A percentile compares a stretch with the other conserved stretches of the same genome.
Conservation (phyloP, 2,797 vertebrate species). For the Xerus rutilus region DNA sequence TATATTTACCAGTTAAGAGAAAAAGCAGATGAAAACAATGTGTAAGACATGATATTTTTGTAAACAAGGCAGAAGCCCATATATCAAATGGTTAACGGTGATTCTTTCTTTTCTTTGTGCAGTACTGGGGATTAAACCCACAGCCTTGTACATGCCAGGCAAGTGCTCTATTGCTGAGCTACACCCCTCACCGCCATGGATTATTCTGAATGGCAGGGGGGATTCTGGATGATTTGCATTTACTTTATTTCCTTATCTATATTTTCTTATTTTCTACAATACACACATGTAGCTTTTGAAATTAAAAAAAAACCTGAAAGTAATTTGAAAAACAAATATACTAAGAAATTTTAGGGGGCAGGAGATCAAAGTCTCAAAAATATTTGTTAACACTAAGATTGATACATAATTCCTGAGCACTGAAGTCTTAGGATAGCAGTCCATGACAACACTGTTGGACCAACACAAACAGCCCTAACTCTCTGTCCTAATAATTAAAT, state of each 20-base stretch:
- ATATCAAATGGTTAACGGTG: neutral
- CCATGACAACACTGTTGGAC: neutral
- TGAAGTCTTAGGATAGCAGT: neutral
- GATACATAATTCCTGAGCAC: neutral
- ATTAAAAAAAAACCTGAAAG: neutral
- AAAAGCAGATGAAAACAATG: slow-evolving; percentile 9
- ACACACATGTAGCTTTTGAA: slow-evolving; percentile 7
- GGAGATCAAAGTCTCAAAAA: slow-evolving; percentile 48
- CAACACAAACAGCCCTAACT: neutral
- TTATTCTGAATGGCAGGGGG: neutral
- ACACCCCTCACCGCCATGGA: neutral
- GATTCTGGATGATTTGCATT: neutral
- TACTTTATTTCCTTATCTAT: slow-evolving; percentile 49
- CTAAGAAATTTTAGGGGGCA: neutral
- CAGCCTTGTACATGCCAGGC: neutral
- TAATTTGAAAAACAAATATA: slow-evolving; percentile 45
- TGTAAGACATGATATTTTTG: neutral
- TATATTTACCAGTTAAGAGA: neutral
- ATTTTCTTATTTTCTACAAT: slow-evolving; percentile 57
- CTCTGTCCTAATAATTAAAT: neutral
- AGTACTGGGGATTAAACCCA: neutral
- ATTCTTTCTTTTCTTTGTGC: neutral
- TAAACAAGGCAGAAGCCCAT: neutral
- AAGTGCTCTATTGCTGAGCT: neutral
- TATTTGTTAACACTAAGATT: slow-evolving; percentile 13